phyloP scores from a whole-genome alignment of 2,113 vertebrate species.

The Choloepus hoffmanni region DNA sequence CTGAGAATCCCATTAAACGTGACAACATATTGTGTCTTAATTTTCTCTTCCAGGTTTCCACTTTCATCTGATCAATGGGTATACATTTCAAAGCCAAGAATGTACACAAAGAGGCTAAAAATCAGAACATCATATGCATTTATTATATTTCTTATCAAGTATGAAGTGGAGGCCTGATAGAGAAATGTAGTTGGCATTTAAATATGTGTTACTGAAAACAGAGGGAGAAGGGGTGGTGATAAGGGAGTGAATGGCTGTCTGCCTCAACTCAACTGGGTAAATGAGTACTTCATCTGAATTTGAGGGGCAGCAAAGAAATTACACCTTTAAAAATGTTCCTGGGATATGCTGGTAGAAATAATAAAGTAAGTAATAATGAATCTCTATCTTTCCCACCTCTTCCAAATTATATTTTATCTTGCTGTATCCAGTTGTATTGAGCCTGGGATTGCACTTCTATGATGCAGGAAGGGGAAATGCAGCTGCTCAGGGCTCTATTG shows the following conservation, averaged over 20 bases:
- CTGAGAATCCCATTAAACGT: conserved; percentile 1
- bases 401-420: too few species aligned
- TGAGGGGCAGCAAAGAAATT: not conserved
- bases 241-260: not conserved
- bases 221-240: too few species aligned
- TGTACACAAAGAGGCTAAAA: not conserved
- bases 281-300: not conserved
- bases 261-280: not conserved
- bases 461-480: too few species aligned
- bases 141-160: not conserved
- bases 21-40: not conserved
- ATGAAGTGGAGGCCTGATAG: not conserved
- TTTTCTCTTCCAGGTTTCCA: not conserved
- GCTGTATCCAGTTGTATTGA: too few species aligned
- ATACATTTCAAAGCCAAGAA: not conserved
- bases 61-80: not conserved
- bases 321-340: too few species aligned
- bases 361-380: too few species aligned
- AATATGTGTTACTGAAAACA: not conserved
- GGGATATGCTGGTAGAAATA: too few species aligned
- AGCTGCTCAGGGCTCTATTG: too few species aligned
- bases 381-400: too few species aligned
- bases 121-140: not conserved
- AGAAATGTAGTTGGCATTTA: not conserved
- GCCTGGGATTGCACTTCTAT: too few species aligned